These are phyloP conservation scores for Blastobasis adustella DNA, from an alignment of 2,888 invertebrate genomes.

Conservation along the genomic window DNA sequence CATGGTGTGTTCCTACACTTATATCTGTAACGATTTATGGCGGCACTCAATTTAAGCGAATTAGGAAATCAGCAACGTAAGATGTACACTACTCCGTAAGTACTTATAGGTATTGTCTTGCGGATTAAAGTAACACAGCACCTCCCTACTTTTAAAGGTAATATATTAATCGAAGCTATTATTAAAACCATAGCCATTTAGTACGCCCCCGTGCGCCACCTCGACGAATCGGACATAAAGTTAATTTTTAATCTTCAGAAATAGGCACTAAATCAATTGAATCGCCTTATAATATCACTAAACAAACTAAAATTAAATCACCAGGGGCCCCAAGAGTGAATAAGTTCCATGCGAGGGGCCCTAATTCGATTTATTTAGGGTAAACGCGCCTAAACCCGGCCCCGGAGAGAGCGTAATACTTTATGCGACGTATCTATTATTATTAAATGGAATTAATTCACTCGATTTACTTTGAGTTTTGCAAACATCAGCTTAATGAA, in stretches of 20 bases:
- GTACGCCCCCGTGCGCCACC: too few species aligned
- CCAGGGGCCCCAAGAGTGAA: constrained; percentile 19
- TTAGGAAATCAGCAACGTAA: background rate
- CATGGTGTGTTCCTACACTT: too few species aligned
- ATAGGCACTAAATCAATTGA: constrained; percentile 27
- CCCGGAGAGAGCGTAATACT: constrained; percentile 8
- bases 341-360: constrained; percentile 23
- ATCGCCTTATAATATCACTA: constrained; percentile 1
- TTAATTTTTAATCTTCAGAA: constrained; percentile 26
- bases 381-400: constrained; percentile 16
- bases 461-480: constrained; percentile 49
- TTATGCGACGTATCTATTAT: constrained; percentile 23
- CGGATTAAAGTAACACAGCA: background rate
- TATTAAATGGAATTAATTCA: constrained; percentile 47
- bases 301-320: constrained; percentile 46
- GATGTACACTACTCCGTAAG: too few species aligned
- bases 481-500: constrained; percentile 42
- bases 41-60: background rate
- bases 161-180: background rate
- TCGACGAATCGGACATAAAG: background rate
- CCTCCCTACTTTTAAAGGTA: background rate
- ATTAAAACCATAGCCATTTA: constrained; percentile 2
- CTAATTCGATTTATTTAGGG: constrained; percentile 43
- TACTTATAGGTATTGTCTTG: background rate
- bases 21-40: too few species aligned